Evolutionary conservation across 2,113 vertebrate species (phyloP).

Genomic region (Narcine bancroftii): DNA sequence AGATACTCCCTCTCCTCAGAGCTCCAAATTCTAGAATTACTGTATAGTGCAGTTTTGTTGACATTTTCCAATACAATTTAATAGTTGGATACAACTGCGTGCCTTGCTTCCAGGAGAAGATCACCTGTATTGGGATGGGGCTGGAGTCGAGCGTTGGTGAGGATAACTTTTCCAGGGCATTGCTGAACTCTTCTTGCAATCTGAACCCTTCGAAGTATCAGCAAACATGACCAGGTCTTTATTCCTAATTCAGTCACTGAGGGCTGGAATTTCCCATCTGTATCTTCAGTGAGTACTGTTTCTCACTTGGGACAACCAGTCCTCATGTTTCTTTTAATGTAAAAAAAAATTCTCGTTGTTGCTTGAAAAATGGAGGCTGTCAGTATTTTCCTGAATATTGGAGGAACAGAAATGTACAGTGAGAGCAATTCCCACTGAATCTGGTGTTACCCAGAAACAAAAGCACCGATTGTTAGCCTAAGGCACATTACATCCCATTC

Average conservation of each 20-base stretch:
- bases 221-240: not conserved
- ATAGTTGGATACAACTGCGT: not conserved
- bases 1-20: too few relatives aligned
- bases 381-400: not conserved
- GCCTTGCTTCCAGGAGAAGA: not conserved
- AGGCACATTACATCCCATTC: not conserved
- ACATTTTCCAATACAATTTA: not conserved
- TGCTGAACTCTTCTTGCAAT: not conserved
- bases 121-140: not conserved
- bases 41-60: not conserved
- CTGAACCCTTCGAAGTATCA: not conserved
- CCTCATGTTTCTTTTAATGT: not conserved
- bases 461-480: not conserved
- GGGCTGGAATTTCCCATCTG: not conserved
- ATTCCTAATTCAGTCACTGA: not conserved
- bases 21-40: not conserved
- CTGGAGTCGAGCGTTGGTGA: not conserved
- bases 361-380: not conserved
- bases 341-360: not conserved
- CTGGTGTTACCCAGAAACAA: not conserved
- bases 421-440: not conserved
- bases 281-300: not conserved
- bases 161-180: not conserved
- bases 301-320: not conserved
- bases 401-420: not conserved